phyloP scores from a whole-genome alignment of 1,140 invertebrate species.

The Mylabris phalerata region DNA sequence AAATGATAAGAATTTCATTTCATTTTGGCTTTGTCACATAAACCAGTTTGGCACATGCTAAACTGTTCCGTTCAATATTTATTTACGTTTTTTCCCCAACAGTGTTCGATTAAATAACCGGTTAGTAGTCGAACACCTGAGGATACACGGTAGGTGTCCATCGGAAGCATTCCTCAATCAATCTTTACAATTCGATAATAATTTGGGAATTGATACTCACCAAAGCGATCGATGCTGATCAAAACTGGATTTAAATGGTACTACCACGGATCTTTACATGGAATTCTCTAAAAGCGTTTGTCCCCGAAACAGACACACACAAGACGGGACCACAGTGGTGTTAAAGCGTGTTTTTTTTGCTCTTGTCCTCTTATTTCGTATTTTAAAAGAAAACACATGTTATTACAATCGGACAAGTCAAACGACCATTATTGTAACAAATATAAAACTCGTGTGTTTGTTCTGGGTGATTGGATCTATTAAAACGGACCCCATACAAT shows the following conservation, averaged over 20 bases:
- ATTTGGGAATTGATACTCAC: no score
- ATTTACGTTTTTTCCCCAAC: neutral
- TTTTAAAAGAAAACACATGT: slow-evolving; percentile 35
- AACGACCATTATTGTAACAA: neutral
- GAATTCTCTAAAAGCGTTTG: slow-evolving; percentile 28
- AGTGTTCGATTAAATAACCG: slow-evolving; percentile 5
- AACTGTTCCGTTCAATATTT: slow-evolving; percentile 7
- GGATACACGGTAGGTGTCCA: slow-evolving; percentile 4
- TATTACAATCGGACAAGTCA: slow-evolving; percentile 22
- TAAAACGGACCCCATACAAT: slow-evolving; percentile 38
- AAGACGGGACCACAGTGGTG: slow-evolving; percentile 29
- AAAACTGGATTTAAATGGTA: no score
- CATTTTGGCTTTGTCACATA: neutral
- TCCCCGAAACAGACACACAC: slow-evolving; percentile 16
- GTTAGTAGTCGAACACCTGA: slow-evolving; percentile 9
- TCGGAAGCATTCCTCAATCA: neutral
- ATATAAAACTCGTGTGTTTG: neutral
- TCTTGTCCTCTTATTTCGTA: slow-evolving; percentile 21
- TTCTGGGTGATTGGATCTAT: slow-evolving; percentile 27
- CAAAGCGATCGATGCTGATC: no score
- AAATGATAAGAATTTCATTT: slow-evolving; percentile 4
- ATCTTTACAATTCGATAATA: no score
- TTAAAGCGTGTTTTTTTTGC: slow-evolving; percentile 13
- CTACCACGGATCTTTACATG: no score
- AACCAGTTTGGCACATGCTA: slow-evolving; percentile 14